A percentile compares a stretch with the other conserved stretches of the same genome.
Evolutionary conservation across 37 sponge, comb jelly and placozoan genomes (phyloP).

Genomic region (Geodia barretti): DNA sequence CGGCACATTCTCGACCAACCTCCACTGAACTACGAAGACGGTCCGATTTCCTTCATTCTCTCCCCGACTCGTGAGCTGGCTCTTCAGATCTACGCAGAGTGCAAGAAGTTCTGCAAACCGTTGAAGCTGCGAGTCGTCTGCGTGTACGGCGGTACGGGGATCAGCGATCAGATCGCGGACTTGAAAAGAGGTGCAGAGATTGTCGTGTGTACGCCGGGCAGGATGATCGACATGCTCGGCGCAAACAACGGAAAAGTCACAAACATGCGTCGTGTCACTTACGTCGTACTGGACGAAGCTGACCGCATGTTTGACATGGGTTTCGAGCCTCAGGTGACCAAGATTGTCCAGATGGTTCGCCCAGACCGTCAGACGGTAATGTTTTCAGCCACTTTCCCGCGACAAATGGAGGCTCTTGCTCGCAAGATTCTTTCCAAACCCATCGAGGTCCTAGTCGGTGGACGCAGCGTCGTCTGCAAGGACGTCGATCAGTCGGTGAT

Average conservation of each 20-base stretch:
- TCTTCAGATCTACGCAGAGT: conserved; percentile 92
- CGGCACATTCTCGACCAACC: conserved; percentile 94
- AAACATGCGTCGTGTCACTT: conserved; percentile 89
- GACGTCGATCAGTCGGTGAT: conserved; percentile 94
- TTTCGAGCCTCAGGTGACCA: conserved; percentile 98
- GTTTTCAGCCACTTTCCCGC: conserved; percentile 99
- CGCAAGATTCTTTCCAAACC: conserved; percentile 92
- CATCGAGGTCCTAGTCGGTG: conserved; percentile 95
- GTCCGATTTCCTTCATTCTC: conserved; percentile 91
- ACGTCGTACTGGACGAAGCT: conserved; percentile 97
- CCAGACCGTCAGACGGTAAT: conserved; percentile 98
- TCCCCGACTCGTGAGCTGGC: conserved; percentile 97
- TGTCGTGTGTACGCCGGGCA: conserved; percentile 97
- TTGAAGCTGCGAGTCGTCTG: conserved; percentile 84
- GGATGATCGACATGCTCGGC: conserved; percentile 99
- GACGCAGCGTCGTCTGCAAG: conserved; percentile 94
- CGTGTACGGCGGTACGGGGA: conserved; percentile 98
- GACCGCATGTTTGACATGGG: conserved; percentile 99
- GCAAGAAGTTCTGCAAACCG: conserved; percentile 87
- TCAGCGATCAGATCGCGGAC: conserved; percentile 99
- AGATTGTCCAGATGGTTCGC: conserved; percentile 80
- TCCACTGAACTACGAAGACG: conserved; percentile 84
- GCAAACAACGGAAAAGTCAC: conserved; percentile 97
- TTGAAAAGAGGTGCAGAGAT: conserved; percentile 96
- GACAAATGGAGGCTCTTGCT: conserved; percentile 98